Evolutionary conservation across 2,888 invertebrate genomes (phyloP), one percentile per base, ranked within the genome.

Genomic region (Timema podura): DNA sequence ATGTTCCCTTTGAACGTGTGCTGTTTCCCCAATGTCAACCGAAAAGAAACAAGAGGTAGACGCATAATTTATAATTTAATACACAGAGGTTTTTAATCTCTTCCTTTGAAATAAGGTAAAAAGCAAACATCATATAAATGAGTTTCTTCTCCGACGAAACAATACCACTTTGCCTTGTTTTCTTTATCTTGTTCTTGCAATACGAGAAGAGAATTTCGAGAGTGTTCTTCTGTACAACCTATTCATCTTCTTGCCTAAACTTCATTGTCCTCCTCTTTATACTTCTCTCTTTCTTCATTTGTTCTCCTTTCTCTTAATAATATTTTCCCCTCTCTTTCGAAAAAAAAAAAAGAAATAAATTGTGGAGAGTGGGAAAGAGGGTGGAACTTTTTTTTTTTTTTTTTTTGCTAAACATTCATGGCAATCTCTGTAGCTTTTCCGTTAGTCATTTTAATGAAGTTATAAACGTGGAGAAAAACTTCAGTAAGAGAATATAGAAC

Each of bases 381-480:
- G 30, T 30, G 30, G 30, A 30, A 30, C 30, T 30, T 30, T 30
- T 30, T 30, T 30, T 3, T 3, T 30, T 30, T 30, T 30, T 30
- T 15, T 69, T 69, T 69, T 57, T 48, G 47, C 54, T 47, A 69
- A 69, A 69, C 69, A 65, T 69, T 69, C 66, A 54, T 59, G 65
- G 57, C 69, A 65, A 65, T 65, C 66, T 66, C 48, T 65, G 47
- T 65, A 66, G 66, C 65, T 65, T 69, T 69, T 65, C 69, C 30
- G 69, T 69, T 69, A 69, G 65, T 69, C 69, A 48, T 69, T 69
- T 69, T 69, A 69, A 69, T 69, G 66, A 66, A 54, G 69, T 66
- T 69, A 69, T 69, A 54, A 66, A 68, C 61, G 65, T 64, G 57
- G 16, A 61, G 16, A 9, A 30, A 61, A 30, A 44, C 30, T 61